These are phyloP conservation scores for Daktulosphaira vitifoliae DNA, from an alignment of 1,140 invertebrate species.

Conservation along the genomic window DNA sequence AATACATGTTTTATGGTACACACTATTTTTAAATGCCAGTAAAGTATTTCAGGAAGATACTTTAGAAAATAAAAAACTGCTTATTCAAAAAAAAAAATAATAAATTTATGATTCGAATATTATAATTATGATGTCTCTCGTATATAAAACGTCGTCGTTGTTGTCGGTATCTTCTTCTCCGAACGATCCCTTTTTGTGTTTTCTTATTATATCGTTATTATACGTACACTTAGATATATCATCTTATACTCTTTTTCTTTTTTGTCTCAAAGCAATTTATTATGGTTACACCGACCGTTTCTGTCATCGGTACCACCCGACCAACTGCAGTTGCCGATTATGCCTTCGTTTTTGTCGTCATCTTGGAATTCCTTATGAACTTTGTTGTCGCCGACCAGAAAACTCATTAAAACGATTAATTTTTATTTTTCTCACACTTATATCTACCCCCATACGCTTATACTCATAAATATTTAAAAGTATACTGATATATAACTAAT, in stretches of 20 bases:
- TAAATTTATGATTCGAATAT: conserved; percentile 23
- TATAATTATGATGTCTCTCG: conserved; percentile 25
- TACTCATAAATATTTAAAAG: no score
- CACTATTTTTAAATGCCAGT: no score
- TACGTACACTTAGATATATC: background rate
- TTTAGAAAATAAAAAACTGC: no score
- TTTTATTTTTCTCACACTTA: no score
- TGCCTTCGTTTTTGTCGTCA: no score
- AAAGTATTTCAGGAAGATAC: no score
- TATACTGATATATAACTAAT: no score
- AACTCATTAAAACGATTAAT: conserved; percentile 32
- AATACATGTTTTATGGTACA: no score
- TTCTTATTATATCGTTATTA: background rate
- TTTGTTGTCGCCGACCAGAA: conserved; percentile 7
- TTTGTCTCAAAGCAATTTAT: conserved; percentile 9
- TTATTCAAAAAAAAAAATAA: no score
- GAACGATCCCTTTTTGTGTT: conserved; percentile 12
- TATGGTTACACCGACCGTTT: conserved; percentile 27
- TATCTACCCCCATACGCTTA: no score
- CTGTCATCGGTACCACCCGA: conserved; percentile 29
- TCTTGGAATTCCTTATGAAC: conserved; percentile 18
- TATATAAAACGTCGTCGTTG: conserved; percentile 1
- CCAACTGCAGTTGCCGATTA: no score
- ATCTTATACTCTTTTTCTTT: background rate
- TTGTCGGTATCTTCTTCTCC: conserved; percentile 5